Percentiles rank a stretch among this genome's conserved stretches.
These are phyloP conservation scores for Apantesis nais DNA, from an alignment of 2,888 invertebrate species.

Conservation along the genomic window DNA sequence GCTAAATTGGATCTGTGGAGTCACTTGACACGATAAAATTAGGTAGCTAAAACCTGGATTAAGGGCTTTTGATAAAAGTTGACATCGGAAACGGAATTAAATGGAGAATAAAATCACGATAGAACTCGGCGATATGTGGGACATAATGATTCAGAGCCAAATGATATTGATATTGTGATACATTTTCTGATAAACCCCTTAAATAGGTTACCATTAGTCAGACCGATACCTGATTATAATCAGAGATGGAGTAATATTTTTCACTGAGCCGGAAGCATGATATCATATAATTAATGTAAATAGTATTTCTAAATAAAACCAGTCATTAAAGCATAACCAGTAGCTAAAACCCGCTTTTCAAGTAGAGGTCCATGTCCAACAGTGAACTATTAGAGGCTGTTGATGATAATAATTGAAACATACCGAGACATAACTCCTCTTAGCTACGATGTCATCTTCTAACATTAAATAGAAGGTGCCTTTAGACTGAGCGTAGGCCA, in stretches of 20 bases:
- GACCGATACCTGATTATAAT: too few species aligned
- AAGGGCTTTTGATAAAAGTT: background rate
- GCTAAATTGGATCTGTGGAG: background rate
- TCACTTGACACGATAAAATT: background rate
- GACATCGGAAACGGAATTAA: background rate
- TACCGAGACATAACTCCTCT: slow-evolving; percentile 92
- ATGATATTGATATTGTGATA: background rate
- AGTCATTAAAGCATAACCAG: too few species aligned
- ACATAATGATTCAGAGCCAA: background rate
- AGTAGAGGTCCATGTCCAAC: too few species aligned
- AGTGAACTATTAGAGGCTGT: too few species aligned
- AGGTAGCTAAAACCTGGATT: background rate
- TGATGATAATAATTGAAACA: too few species aligned
- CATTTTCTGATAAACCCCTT: too few species aligned
- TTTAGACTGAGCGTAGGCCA: slow-evolving; percentile 96
- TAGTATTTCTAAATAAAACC: background rate
- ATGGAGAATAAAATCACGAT: background rate
- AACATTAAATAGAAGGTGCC: slow-evolving; percentile 96
- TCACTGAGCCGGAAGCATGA: too few species aligned
- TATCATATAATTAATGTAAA: too few species aligned
- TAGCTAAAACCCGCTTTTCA: too few species aligned
- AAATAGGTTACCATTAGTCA: too few species aligned
- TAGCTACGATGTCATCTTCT: slow-evolving; percentile 97
- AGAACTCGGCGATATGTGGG: background rate
- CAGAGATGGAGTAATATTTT: too few species aligned